A percentile compares a stretch with the other conserved stretches of the same genome.
Evolutionary conservation across 2,888 invertebrate genomes (phyloP).

Genomic region (Aphrophora alni): DNA sequence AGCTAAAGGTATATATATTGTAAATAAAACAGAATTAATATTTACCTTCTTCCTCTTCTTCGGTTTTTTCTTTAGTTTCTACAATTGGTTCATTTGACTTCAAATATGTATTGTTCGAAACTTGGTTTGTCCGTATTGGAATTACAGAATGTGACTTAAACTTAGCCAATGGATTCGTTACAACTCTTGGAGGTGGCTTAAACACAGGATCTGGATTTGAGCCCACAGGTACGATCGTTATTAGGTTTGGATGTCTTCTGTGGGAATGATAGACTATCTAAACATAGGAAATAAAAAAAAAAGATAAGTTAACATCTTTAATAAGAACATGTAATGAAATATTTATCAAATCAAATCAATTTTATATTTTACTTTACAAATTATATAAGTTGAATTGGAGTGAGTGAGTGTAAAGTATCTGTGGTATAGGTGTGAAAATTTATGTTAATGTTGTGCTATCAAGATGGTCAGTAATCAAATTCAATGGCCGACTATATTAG

Average conservation of each 20-base stretch:
- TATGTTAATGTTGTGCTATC: too few species aligned
- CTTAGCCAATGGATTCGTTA: background rate
- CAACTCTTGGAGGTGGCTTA: background rate
- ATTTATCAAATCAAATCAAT: too few species aligned
- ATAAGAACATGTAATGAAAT: too few species aligned
- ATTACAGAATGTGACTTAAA: background rate
- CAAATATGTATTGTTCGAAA: background rate
- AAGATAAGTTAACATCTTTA: too few species aligned
- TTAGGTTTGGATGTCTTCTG: background rate
- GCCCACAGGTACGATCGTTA: background rate
- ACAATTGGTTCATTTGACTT: background rate
- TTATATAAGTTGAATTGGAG: too few species aligned
- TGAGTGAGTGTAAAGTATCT: too few species aligned
- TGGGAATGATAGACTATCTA: background rate
- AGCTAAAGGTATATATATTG: too few species aligned
- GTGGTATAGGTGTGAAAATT: too few species aligned
- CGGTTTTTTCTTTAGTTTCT: background rate
- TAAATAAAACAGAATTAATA: too few species aligned
- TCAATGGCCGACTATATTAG: too few species aligned
- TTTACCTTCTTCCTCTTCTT: background rate
- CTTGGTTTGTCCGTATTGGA: background rate
- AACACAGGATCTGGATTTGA: background rate
- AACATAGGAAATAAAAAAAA: background rate
- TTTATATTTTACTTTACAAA: too few species aligned
- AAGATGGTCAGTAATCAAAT: too few species aligned